These are phyloP conservation scores for Tetranychus cinnabarinus DNA, from an alignment of 1,140 invertebrate species.

Conservation along the genomic window DNA sequence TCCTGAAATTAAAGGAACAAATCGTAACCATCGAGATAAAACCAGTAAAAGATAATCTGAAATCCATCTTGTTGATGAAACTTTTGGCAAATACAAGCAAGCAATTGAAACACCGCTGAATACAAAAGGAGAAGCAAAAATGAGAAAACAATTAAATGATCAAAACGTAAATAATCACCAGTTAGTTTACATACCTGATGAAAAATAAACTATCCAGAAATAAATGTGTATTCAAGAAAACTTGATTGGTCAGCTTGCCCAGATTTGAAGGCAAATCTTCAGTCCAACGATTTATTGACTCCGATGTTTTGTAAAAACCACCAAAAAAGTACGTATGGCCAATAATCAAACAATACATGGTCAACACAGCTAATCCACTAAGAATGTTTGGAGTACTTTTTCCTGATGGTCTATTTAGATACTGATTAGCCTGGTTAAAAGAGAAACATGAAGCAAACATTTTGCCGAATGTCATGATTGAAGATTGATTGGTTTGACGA, in stretches of 20 bases:
- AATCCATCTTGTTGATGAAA: background rate
- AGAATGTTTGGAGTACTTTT: background rate
- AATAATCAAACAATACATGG: constrained; percentile 70
- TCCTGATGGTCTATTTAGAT: background rate
- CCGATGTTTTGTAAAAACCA: background rate
- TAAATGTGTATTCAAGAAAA: background rate
- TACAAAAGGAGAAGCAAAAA: no score
- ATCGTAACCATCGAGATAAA: background rate
- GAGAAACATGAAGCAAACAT: background rate
- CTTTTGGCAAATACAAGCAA: background rate
- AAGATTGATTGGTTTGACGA: background rate
- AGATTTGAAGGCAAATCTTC: background rate
- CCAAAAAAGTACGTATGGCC: constrained; percentile 55
- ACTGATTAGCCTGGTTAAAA: background rate
- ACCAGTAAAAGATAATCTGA: constrained; percentile 3
- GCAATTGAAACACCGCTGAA: constrained; percentile 3
- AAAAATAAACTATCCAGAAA: constrained; percentile 2
- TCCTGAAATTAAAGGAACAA: constrained; percentile 2
- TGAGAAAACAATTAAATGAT: no score
- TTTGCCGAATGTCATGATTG: background rate
- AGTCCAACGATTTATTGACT: background rate
- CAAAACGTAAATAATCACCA: background rate
- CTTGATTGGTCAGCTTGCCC: background rate
- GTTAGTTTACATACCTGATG: background rate
- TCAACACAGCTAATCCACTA: constrained; percentile 55